Evolutionary conservation across 2,888 invertebrate species (phyloP), one percentile per base, ranked within the genome.

Genomic region (Rutpela maculata): DNA sequence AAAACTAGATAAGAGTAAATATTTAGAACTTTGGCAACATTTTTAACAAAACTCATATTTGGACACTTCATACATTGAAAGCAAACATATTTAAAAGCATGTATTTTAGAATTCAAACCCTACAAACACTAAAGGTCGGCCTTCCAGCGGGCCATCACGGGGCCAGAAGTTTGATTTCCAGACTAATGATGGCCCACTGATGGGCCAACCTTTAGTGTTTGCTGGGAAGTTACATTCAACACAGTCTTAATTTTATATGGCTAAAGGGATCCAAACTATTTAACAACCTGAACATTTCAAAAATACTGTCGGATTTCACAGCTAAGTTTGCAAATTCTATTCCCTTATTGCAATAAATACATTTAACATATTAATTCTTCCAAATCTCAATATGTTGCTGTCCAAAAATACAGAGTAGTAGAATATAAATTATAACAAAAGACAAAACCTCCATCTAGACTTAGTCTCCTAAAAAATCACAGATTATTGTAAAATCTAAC

Each of bases 11-110:
- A 31, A 11, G 26, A 35, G 1, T 22, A 31, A 50, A 15, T 62
- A 9, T 62, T 62, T 62, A 62, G 62, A 62, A 31, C 62, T 62
- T 62, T 62, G 62, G 62, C 62, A 62, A 62, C 62, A 62, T 35
- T 50, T 50, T 50, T 50, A 50, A 7, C 2, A 6, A 50, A 50
- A 50, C 50, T 50, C 50, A 50, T 50, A n/a, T 50, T 43, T 43
- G 12, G 43, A 4, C 7, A 11, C 7, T 12, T n/a, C 22, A 12
- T n/a, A 50, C 50, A 50, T 50, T 50, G n/a, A 50, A 50, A 50
- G 50, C 50, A n/a, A 2, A 50, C 50, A 50, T n/a, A 50, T 50
- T 50, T 50, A n/a, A n/a, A 50, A 15, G 15, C n/a, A n/a, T 6
- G 5, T 17, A 15, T n/a, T 26, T 50, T 50, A 6, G n/a, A n/a